Evolutionary conservation across 2,113 vertebrate species (phyloP).

Genomic region (Sclerurus mexicanus): DNA sequence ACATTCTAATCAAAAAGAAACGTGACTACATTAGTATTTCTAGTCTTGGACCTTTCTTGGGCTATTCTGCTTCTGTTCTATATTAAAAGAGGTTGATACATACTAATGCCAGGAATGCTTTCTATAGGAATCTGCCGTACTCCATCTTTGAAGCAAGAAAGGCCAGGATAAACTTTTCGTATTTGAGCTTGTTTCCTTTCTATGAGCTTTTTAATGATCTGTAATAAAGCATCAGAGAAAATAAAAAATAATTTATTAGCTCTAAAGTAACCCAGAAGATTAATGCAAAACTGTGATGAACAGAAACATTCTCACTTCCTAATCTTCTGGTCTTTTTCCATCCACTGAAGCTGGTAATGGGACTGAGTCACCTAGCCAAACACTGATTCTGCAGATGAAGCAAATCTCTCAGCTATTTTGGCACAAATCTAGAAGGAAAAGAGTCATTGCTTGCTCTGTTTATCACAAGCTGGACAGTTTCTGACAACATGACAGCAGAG

Average conservation of each 20-base stretch:
- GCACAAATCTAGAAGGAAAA: neutral
- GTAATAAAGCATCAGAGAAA: constrained; percentile 51
- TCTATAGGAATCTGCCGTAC: constrained; percentile 98
- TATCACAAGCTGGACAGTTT: neutral
- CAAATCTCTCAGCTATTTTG: neutral
- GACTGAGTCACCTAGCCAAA: neutral
- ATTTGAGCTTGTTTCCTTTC: constrained; percentile 98
- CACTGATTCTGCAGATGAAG: neutral
- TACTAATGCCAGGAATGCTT: constrained; percentile 99
- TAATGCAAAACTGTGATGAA: neutral
- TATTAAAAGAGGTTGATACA: constrained; percentile 57
- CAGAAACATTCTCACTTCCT: neutral
- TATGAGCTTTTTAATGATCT: constrained; percentile 99
- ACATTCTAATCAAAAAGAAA: neutral
- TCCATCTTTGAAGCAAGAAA: constrained; percentile 98
- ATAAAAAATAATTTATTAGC: neutral
- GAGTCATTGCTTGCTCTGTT: neutral
- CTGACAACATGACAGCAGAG: neutral
- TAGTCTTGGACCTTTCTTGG: neutral
- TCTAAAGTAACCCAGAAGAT: neutral
- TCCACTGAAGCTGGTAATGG: neutral
- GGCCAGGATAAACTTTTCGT: constrained; percentile 97
- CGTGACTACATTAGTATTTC: neutral
- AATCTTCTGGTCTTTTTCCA: neutral
- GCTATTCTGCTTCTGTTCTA: neutral